These are phyloP conservation scores for Caenorhabditis uteleia DNA, from an alignment of 2,888 invertebrate genomes.

Conservation along the genomic window DNA sequence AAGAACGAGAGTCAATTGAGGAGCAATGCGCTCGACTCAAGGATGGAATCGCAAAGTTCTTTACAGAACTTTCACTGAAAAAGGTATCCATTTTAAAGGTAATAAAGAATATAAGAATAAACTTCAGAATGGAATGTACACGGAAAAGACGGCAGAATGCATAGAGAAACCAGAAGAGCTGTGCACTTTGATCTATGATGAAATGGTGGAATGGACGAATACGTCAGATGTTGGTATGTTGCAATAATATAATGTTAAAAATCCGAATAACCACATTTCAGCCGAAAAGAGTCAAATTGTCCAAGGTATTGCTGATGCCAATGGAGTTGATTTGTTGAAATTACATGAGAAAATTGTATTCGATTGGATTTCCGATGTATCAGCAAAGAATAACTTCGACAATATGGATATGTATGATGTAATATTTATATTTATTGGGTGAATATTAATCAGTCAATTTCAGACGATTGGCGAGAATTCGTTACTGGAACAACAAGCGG, in stretches of 20 bases:
- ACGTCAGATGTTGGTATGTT: slow-evolving; percentile 38
- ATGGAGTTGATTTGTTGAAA: slow-evolving; percentile 12
- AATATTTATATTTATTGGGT: too few relatives aligned
- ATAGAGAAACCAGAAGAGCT: slow-evolving; percentile 43
- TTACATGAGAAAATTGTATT: slow-evolving; percentile 30
- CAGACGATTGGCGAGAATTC: slow-evolving; percentile 29
- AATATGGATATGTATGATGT: slow-evolving; percentile 41
- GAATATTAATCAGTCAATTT: too few relatives aligned
- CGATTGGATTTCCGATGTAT: slow-evolving; percentile 21
- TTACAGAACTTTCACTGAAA: slow-evolving; percentile 42
- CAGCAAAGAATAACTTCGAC: background rate
- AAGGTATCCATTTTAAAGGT: slow-evolving; percentile 9
- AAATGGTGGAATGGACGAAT: slow-evolving; percentile 48
- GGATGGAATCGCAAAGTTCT: slow-evolving; percentile 41
- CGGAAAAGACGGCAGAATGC: slow-evolving; percentile 36
- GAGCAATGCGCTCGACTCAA: slow-evolving; percentile 34
- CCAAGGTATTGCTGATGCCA: slow-evolving; percentile 21
- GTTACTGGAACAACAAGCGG: slow-evolving; percentile 12
- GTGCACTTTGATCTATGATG: slow-evolving; percentile 46
- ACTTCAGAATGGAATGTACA: slow-evolving; percentile 35
- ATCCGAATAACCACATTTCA: too few relatives aligned
- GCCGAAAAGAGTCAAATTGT: slow-evolving; percentile 29
- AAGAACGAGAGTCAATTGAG: slow-evolving; percentile 19
- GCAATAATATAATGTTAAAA: too few relatives aligned
- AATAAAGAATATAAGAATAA: too few relatives aligned